Evolutionary conservation across 2,797 vertebrate species (phyloP), one percentile per base, ranked within the genome.

Genomic region (Phalanger gymnotis): DNA sequence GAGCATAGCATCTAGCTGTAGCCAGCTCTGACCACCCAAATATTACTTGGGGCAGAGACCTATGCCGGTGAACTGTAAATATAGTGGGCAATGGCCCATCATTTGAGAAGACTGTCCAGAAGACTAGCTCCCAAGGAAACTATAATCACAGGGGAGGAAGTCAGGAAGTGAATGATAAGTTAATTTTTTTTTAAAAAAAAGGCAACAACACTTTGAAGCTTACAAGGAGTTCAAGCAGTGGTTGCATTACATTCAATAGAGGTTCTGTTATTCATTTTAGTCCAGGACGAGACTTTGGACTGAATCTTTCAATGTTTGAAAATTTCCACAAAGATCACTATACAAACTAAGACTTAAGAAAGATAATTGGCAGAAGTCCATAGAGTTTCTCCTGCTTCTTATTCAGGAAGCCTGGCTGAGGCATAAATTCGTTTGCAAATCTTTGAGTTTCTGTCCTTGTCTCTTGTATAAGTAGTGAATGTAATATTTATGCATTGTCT

Each of bases 391-490:
- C 95, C 96, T 90, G 81, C 61, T 96, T 95, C 87, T 53, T 90
- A 94, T 94, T 95, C 90, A 94, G 66, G 55, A 94, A 53, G 27
- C 10, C 11, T 53, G 52, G 1, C 81, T 91, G 81, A 9, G 66
- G 92, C 57, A 96, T 93, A 95, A 93, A 96, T 96, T 92, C 94
- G 40, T 52, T 91, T 95, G 5, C 4, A 92, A 94, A 73, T 30
- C 5, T 96, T 94, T 95, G 28, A 53, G 27, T 27, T 96, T 96
- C 92, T 73, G 27, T 53, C 54, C 92, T 95, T 97, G 25, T 90
- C 56, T 53, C 93, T 97, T 94, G 91, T 58, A 91, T n/a, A 57
- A 92, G 53, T 34, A 52, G 51, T n/a, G 92, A 40, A 10, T 94
- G 34, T 94, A 96, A 93, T 95, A 94, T 91, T 94, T 96, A 52